phyloP scores from a whole-genome alignment of 92 coral and sea anemone genomes.

The Meandrina meandrites region DNA sequence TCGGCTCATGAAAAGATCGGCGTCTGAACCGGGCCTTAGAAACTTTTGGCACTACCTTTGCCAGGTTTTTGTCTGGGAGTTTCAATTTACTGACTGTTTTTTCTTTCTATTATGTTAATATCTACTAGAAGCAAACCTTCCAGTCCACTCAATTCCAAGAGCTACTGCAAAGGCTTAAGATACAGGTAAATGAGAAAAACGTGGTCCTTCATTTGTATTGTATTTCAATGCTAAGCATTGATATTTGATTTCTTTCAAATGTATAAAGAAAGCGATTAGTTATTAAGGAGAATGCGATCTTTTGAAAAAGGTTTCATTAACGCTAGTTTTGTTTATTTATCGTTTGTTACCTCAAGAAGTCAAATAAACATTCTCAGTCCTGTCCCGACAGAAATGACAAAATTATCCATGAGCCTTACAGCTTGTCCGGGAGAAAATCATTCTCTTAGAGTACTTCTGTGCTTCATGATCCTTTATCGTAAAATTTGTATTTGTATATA shows the following conservation, averaged over 20 bases:
- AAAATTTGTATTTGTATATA: too few relatives aligned
- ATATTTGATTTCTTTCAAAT: too few relatives aligned
- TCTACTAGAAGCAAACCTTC: constrained; percentile 36
- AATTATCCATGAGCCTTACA: neutral
- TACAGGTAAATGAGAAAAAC: constrained; percentile 54
- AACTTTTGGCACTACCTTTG: too few relatives aligned
- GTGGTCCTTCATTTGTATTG: neutral
- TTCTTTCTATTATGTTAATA: neutral
- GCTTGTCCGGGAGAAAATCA: neutral
- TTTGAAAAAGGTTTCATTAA: too few relatives aligned
- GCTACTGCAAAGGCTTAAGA: constrained; percentile 53
- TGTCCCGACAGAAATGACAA: neutral
- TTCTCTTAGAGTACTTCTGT: neutral
- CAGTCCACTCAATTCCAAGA: constrained; percentile 53
- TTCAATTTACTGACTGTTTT: neutral
- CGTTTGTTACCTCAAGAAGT: neutral
- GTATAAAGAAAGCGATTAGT: too few relatives aligned
- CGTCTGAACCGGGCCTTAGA: too few relatives aligned
- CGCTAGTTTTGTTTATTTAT: neutral
- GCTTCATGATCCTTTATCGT: too few relatives aligned
- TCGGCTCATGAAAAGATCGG: too few relatives aligned
- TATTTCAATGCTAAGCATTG: too few relatives aligned
- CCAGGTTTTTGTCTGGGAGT: too few relatives aligned
- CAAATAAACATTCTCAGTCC: neutral
- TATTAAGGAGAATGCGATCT: too few relatives aligned